Evolutionary conservation across 2,888 invertebrate species (phyloP).

Genomic region (Polyommatus icarus): DNA sequence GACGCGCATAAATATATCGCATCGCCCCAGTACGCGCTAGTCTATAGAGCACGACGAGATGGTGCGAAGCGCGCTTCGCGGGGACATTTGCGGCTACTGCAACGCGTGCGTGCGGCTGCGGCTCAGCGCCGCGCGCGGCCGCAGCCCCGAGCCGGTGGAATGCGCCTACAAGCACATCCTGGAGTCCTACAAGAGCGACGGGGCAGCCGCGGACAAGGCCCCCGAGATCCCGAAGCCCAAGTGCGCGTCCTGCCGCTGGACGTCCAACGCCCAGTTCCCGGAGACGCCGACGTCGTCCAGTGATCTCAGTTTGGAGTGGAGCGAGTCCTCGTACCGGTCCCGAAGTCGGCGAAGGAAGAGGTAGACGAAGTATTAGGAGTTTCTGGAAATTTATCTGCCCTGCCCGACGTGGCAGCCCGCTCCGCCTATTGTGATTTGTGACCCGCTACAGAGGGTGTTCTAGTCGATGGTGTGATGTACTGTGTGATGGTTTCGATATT

Average conservation of each 20-base stretch:
- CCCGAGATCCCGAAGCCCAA: slow-evolving; percentile 59
- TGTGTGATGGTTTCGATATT: slow-evolving; percentile 27
- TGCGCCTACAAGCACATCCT: slow-evolving; percentile 77
- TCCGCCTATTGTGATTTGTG: slow-evolving; percentile 21
- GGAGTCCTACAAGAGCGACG: slow-evolving; percentile 61
- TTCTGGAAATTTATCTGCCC: slow-evolving; percentile 24
- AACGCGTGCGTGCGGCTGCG: slow-evolving; percentile 70
- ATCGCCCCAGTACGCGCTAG: slow-evolving; percentile 52
- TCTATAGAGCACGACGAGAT: slow-evolving; percentile 60
- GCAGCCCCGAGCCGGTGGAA: slow-evolving; percentile 67
- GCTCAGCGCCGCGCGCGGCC: slow-evolving; percentile 65
- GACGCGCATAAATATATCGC: slow-evolving; percentile 64
- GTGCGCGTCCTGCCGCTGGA: slow-evolving; percentile 73
- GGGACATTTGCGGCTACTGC: slow-evolving; percentile 74
- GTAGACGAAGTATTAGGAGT: slow-evolving; percentile 47
- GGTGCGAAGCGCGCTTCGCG: slow-evolving; percentile 61
- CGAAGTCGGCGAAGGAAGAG: slow-evolving; percentile 67
- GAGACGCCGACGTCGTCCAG: slow-evolving; percentile 71
- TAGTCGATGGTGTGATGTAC: slow-evolving; percentile 23
- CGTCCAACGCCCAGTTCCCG: slow-evolving; percentile 73
- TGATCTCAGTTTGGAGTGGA: slow-evolving; percentile 74
- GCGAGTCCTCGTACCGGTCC: slow-evolving; percentile 60
- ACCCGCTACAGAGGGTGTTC: slow-evolving; percentile 18
- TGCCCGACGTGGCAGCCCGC: slow-evolving; percentile 6
- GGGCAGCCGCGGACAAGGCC: slow-evolving; percentile 52